These are phyloP conservation scores for Myrmecobius fasciatus DNA, from an alignment of 2,113 vertebrate species.

Conservation along the genomic window DNA sequence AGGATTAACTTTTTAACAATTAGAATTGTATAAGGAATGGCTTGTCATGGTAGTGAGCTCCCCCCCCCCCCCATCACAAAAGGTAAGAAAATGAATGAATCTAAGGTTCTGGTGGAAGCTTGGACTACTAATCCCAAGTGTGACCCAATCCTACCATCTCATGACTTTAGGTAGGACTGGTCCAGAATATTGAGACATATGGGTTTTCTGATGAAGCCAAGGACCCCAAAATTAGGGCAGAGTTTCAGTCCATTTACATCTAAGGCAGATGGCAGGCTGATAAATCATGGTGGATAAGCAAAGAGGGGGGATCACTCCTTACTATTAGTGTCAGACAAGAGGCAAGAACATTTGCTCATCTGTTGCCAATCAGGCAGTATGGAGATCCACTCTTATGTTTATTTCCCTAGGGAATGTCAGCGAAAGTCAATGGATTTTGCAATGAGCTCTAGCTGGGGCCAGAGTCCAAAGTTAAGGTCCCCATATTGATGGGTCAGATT, in stretches of 20 bases:
- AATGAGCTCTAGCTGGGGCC: background rate
- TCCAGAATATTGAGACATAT: background rate
- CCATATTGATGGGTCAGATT: background rate
- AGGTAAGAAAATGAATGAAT: background rate
- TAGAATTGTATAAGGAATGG: background rate
- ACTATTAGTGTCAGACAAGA: background rate
- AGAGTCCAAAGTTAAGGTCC: background rate
- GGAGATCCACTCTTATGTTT: background rate
- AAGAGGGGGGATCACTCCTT: background rate
- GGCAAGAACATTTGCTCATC: background rate
- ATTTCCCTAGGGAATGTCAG: background rate
- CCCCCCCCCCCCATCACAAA: background rate
- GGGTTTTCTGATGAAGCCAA: background rate
- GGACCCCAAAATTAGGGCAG: background rate
- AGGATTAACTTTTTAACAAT: background rate
- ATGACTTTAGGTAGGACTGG: background rate
- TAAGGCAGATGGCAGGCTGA: background rate
- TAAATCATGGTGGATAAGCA: background rate
- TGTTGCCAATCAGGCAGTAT: background rate
- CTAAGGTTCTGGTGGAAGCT: background rate
- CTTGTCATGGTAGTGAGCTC: background rate
- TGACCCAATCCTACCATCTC: background rate
- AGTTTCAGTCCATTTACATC: background rate
- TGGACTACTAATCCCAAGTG: background rate
- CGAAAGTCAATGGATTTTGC: background rate